Evolutionary conservation across 2,113 vertebrate genomes (phyloP), one percentile per base, ranked within the genome.

Genomic region (Riparia riparia): DNA sequence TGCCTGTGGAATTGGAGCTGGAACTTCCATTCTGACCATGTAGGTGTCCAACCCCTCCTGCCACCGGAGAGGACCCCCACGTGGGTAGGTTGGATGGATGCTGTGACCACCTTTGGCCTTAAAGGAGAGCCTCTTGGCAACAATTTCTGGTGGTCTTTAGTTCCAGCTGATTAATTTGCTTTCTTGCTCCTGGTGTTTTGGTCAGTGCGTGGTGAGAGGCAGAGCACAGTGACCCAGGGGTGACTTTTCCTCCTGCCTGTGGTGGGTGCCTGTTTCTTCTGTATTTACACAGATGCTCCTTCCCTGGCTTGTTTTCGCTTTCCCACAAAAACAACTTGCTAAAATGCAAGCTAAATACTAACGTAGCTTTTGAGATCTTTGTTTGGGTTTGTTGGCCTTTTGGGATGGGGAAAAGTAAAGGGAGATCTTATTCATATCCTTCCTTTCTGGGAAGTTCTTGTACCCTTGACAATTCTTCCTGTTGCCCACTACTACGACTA

Each of bases 391-490:
- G 39, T 82, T 86, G 66, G 66, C 50, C 82, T 83, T 83, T 88
- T 78, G 68, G 90, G 54, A 93, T 77, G 34, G 31, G 47, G 65
- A 44, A 25, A 41, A 70, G 50, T 74, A 61, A 64, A 54, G 14
- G 45, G 41, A 45, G 57, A 68, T 87, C 89, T 97, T 94, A 94
- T 93, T 97, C 93, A 95, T 82, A 94, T 97, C 95, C 96, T 97
- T 96, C 96, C 96, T 97, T 95, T 96, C 87, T 96, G 87, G 79
- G 56, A 95, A 96, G 26, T 45, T 63, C 74, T 93, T 64, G 79
- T 92, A 92, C 85, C 79, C 68, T 90, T 95, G 90, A 86, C 66
- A 77, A 28, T 85, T 91, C 71, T 96, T 96, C 92, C 90, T 86
- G 82, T 68, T 94, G 72, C 90, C 82, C 39, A n/a, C 2, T 94